Conservation (phyloP, 2,113 vertebrate genomes). For the Protobothrops mucrosquamatus region DNA sequence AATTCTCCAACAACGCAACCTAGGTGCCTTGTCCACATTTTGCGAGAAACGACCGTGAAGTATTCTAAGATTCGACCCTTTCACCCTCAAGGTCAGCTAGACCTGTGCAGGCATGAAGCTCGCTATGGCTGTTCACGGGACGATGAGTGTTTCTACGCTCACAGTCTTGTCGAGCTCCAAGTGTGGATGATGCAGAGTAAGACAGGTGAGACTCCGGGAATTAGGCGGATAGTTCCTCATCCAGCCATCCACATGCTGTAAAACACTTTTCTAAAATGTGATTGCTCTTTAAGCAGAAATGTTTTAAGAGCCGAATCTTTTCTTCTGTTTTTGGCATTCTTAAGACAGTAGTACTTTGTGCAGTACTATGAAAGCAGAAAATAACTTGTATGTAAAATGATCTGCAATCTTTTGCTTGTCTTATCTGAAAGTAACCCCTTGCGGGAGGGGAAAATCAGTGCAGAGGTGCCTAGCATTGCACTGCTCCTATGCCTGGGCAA, state of each 20-base stretch:
- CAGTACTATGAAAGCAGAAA: neutral
- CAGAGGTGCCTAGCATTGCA: neutral
- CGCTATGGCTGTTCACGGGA: slow-evolving; percentile 92
- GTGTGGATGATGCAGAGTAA: slow-evolving; percentile 96
- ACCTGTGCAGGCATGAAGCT: slow-evolving; percentile 93
- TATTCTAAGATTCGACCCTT: slow-evolving; percentile 91
- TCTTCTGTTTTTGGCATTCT: neutral
- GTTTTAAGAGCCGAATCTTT: neutral
- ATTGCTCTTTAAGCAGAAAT: neutral
- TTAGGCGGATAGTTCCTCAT: neutral
- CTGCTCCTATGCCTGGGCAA: too few relatives aligned
- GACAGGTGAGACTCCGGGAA: slow-evolving; percentile 68
- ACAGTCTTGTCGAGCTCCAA: slow-evolving; percentile 94
- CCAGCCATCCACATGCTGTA: neutral
- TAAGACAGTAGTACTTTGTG: too few relatives aligned
- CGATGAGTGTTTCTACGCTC: slow-evolving; percentile 93
- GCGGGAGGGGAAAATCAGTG: neutral
- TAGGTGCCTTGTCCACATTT: slow-evolving; percentile 97
- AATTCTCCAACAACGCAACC: neutral
- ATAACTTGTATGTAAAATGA: neutral
- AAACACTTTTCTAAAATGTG: neutral
- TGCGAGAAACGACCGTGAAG: slow-evolving; percentile 87
- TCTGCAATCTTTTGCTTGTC: neutral
- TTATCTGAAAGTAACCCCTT: neutral
- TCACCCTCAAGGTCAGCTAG: slow-evolving; percentile 78